A percentile compares a stretch with the other conserved stretches of the same genome.
Evolutionary conservation across 2,113 vertebrate genomes (phyloP).

Genomic region (Leuciscus idus): DNA sequence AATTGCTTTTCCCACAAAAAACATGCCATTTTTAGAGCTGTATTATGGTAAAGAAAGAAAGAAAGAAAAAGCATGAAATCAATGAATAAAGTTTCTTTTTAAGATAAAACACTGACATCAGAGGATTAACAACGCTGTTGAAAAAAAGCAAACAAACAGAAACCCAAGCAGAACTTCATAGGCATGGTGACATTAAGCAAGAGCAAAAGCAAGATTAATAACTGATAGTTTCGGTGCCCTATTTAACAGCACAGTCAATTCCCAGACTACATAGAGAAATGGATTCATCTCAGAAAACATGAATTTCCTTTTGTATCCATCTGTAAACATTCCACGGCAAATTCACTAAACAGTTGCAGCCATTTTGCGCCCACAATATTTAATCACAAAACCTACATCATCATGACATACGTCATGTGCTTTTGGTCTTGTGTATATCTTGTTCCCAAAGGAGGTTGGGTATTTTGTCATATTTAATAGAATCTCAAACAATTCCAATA

Average conservation of each 20-base stretch:
- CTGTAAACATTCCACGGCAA: not conserved
- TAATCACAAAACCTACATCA: not conserved
- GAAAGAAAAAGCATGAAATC: not conserved
- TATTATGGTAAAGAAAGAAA: not conserved
- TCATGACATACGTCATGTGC: not conserved
- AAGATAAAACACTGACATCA: not conserved
- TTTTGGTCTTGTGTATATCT: not conserved
- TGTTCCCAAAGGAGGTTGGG: not conserved
- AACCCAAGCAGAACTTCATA: not conserved
- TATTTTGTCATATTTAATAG: not conserved
- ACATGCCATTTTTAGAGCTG: not conserved
- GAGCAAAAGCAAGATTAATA: conserved; percentile 2
- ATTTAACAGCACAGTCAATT: not conserved
- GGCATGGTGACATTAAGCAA: not conserved
- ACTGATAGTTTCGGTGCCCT: conserved; percentile 8
- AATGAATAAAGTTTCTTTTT: not conserved
- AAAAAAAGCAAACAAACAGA: not conserved
- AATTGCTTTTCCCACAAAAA: not conserved
- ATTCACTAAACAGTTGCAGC: not conserved
- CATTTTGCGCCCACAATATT: not conserved
- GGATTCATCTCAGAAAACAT: conserved; percentile 10
- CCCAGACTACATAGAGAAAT: not conserved
- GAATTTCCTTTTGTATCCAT: not conserved
- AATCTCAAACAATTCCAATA: not conserved
- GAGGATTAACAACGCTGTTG: not conserved